These are phyloP conservation scores for Nephrotoma flavescens DNA, from an alignment of 2,888 invertebrate genomes.

Conservation along the genomic window DNA sequence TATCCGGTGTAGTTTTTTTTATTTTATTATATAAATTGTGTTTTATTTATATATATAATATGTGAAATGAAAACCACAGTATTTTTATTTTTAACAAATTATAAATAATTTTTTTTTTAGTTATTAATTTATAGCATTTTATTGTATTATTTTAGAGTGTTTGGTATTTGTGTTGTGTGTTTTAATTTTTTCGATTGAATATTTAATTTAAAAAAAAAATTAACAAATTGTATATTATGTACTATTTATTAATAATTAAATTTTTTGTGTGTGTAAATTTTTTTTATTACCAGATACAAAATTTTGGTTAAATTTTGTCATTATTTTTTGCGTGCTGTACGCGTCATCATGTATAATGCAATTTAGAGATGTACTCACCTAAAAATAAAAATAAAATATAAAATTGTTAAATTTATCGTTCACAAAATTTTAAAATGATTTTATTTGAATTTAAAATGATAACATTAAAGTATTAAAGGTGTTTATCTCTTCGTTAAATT, in stretches of 20 bases:
- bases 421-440: neutral
- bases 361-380: neutral
- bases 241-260: neutral
- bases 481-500: no score
- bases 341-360: neutral
- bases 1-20: neutral
- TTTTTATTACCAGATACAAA: neutral
- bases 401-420: neutral
- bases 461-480: no score
- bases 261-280: neutral
- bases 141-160: neutral
- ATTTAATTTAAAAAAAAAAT: neutral
- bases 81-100: neutral
- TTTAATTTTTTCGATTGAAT: neutral
- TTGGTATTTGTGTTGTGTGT: neutral
- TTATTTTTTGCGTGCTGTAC: neutral
- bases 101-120: neutral
- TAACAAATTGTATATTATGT: neutral
- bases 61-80: neutral
- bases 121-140: neutral
- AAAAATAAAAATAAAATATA: neutral
- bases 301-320: neutral
- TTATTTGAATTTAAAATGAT: no score
- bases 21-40: neutral
- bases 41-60: neutral